These are phyloP conservation scores for Zygogramma bicolorata DNA, from an alignment of 2,888 invertebrate species.

Conservation along the genomic window DNA sequence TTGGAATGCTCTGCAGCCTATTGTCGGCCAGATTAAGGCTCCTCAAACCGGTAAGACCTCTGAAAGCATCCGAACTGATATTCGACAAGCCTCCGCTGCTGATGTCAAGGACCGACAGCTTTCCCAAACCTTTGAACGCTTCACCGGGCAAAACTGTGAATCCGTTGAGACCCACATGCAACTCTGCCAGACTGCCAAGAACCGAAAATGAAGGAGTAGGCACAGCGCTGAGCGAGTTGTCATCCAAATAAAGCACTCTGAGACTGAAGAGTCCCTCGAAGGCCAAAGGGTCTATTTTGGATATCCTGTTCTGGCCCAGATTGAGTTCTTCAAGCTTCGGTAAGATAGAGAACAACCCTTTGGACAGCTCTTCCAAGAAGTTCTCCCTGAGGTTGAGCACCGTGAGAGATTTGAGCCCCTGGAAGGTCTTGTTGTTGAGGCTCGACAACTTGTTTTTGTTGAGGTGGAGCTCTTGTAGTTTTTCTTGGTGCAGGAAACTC, in stretches of 20 bases:
- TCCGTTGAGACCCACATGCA: conserved; percentile 86
- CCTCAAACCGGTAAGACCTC: conserved; percentile 81
- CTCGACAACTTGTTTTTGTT: conserved; percentile 88
- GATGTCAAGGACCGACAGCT: conserved; percentile 81
- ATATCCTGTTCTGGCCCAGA: conserved; percentile 87
- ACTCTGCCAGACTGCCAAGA: conserved; percentile 83
- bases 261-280: conserved; percentile 83
- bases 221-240: conserved; percentile 83
- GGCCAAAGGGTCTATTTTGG: conserved; percentile 81
- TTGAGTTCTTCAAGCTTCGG: conserved; percentile 86
- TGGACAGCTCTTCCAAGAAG: conserved; percentile 82
- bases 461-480: conserved; percentile 84
- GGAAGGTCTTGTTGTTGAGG: conserved; percentile 83
- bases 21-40: conserved; percentile 86
- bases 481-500: conserved; percentile 84
- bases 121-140: conserved; percentile 82
- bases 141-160: conserved; percentile 82
- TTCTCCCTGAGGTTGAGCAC: conserved; percentile 86
- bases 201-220: conserved; percentile 81
- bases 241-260: conserved; percentile 84
- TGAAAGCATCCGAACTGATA: conserved; percentile 81
- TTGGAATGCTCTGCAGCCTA: conserved; percentile 80
- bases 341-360: conserved; percentile 80
- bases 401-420: conserved; percentile 81
- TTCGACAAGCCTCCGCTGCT: conserved; percentile 85